Evolutionary conservation across 1,140 invertebrate species (phyloP).

Genomic region (Contarinia nasturtii): DNA sequence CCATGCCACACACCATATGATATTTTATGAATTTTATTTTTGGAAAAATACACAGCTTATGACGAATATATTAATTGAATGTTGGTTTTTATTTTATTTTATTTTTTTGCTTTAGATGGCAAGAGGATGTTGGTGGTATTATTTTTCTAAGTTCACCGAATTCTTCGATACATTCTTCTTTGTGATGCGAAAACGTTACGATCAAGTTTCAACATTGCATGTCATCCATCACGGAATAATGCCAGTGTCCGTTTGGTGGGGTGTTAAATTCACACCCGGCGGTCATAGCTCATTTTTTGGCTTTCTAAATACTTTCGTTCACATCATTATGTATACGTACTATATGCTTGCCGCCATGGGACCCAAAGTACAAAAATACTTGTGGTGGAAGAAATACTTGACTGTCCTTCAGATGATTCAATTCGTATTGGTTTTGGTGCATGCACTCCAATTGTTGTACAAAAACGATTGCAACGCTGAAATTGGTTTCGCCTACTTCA

Average conservation of each 20-base stretch:
- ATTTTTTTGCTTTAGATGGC: slow-evolving; percentile 35
- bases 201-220: slow-evolving; percentile 69
- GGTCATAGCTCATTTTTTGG: slow-evolving; percentile 50
- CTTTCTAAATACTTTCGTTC: slow-evolving; percentile 73
- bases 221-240: slow-evolving; percentile 86
- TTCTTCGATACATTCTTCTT: slow-evolving; percentile 82
- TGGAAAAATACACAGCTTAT: too few relatives aligned
- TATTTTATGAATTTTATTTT: too few relatives aligned
- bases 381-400: slow-evolving; percentile 91
- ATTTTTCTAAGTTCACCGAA: slow-evolving; percentile 72
- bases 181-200: slow-evolving; percentile 64
- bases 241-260: slow-evolving; percentile 84
- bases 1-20: too few relatives aligned
- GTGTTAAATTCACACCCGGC: slow-evolving; percentile 79
- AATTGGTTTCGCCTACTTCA: slow-evolving; percentile 47
- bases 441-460: slow-evolving; percentile 68
- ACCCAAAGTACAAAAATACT: slow-evolving; percentile 61
- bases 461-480: slow-evolving; percentile 68
- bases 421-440: slow-evolving; percentile 58
- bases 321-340: slow-evolving; percentile 82
- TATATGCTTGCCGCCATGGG: slow-evolving; percentile 74
- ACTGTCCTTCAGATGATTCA: slow-evolving; percentile 77
- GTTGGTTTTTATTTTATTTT: slow-evolving; percentile 8
- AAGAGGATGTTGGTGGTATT: slow-evolving; percentile 66
- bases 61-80: too few relatives aligned